Evolutionary conservation across 2,888 invertebrate species (phyloP), one percentile per base, ranked within the genome.

Genomic region (Glaucopsyche alexis): DNA sequence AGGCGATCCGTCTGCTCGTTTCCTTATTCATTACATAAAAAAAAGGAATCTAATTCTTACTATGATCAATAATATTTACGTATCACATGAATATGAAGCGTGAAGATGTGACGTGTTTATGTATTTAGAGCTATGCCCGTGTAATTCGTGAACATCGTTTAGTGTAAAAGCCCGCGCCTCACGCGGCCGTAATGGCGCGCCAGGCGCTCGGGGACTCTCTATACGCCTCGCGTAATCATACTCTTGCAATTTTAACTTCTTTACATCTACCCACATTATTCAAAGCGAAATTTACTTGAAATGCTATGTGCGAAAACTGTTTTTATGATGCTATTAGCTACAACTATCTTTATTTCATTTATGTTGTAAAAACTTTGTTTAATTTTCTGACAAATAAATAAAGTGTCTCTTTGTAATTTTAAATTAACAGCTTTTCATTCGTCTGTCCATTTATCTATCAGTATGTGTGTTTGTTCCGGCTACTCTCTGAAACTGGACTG

Each of bases 171-270:
- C 78, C 75, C 76, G 76, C 72, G 77, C 75, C 76, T 74, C 77
- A 70, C 73, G 69, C 77, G 75, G 75, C 72, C 74, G 75, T 78
- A 78, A 80, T 80, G 75, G 79, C 73, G 74, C 79, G 77, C 77
- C 40, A 47, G 78, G 79, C 74, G 75, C 76, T 72, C 76, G 73
- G 75, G 77, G 78, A 77, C 76, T 78, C 77, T 77, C 76, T 75
- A 76, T 75, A 77, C 73, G 75, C 74, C 73, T 70, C 71, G 77
- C 75, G 77, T 78, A 80, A 80, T 79, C 79, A 78, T 78, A 77
- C 76, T 80, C 79, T 75, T 79, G 79, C 80, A 80, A 80, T 79
- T 81, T 81, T 80, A 80, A 80, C 74, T 78, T 80, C 77, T 79
- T 79, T 79, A 79, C 79, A 76, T 76, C 75, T 75, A 76, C 77